Evolutionary conservation across 2,113 vertebrate species (phyloP), one percentile per base, ranked within the genome.

Genomic region (Mustela lutreola): DNA sequence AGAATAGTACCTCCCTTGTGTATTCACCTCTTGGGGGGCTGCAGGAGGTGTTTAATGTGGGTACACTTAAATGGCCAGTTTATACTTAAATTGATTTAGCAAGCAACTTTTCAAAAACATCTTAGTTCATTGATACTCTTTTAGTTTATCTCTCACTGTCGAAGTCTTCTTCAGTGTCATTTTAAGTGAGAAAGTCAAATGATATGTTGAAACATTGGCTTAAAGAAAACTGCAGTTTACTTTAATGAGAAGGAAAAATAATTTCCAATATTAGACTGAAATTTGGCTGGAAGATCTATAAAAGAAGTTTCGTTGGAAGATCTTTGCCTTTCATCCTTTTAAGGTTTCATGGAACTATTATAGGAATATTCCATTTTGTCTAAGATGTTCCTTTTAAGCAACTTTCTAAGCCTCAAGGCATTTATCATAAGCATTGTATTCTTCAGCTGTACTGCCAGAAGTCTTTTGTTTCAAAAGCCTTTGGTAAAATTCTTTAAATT

Each of bases 401-500:
- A 62, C 33, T 97, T 97, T 62, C 96, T 97, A 96, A 78, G 16
- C 50, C 31, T 94, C 11, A 60, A 94, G 95, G 48, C 4, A 6
- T 94, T 97, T 73, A 85, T 93, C 84, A 82, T 94, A 85, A 53
- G 36, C 63, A 63, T 88, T 97, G 24, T 96, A 6, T 12, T 92
- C 5, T 90, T 60, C 15, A 50, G 22, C 21, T 94, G 0, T 81
- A 90, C 67, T 75, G 92, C 31, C 45, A 87, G 83, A 97, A 97
- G 50, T 78, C 11, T 56, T 85, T 90, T 98, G 33, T 97, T 96
- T 95, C 84, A 85, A n/a, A 58, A 91, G 3, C 3, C 28, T 94
- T 98, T 89, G 67, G 42, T 89, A 96, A 97, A 90, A 26, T 92
- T 36, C 36, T 97, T 98, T 97, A 96, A 96, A 97, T 98, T 80